Base-by-base conservation (phyloP, 2,113 vertebrate genomes). In the Cyprinodon brontotheroides region DNA sequence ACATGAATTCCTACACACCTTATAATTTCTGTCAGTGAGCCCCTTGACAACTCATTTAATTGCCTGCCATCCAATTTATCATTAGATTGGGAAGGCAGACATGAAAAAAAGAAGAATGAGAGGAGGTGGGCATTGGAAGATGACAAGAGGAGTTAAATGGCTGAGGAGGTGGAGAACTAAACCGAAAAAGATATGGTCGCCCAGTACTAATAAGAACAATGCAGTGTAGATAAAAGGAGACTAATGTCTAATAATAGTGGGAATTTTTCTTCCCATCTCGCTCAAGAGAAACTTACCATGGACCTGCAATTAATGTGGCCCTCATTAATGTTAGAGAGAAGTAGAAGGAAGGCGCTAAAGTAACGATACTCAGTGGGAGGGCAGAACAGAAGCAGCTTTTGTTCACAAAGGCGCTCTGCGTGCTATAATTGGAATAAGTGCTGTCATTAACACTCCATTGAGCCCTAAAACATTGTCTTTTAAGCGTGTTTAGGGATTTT, bases 21-120 rank as follows among this genome's bases (percentile, higher is more conserved):
- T 88, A 74, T 91, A 92, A 91, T 91, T 90, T 87, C 92, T 91
- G 91, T 91, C 91, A 88, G 86, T 37, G 38, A 88, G 77, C 70
- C 81, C 72, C 75, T 76, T 17, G 62, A 91, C 91, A 91, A 88
- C 89, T 92, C 84, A 84, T 68, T 89, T 93, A 92, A 93, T 91
- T 92, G 90, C 87, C 81, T 85, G 81, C 74, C 78, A 75, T 90
- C 79, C 85, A 87, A 89, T 89, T 89, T 86, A 77, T 77, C 39
- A 74, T 8, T 76, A 80, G 77, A 82, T 70, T 71, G 70, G 72
- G 67, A 63, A 78, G 65, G 79, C 17, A 71, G 77, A 70, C 77
- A 15, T 61, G 64, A 61, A 62, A 50, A 22, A 40, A 47, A 11
- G 43, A 57, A 60, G 43, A 66, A 59, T n/a, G 38, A 20, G 12